Base-by-base conservation (phyloP, 1,140 invertebrate species). In the Meloidogyne chitwoodi region DNA sequence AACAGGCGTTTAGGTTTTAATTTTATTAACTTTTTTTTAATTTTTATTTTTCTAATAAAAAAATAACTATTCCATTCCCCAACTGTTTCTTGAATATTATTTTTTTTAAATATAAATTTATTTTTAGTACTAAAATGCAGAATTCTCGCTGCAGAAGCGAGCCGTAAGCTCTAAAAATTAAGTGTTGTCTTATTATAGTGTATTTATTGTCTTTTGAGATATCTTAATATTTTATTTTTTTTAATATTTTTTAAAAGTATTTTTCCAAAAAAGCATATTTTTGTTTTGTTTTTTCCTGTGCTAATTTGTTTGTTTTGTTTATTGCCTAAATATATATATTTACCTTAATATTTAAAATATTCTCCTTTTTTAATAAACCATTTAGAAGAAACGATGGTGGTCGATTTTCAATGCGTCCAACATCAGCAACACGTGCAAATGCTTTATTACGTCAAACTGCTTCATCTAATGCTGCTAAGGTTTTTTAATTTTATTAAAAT, bases 381-480 rank as follows among this genome's bases (percentile, higher is more conserved):
- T 82, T 72, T 73, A 82, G 81, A 38, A 56, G 81, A 26, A 70
- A 24, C 22, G 81, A 82, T 76, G 81, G 81, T 11, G 81, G 81
- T n/a, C 82, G 81, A 27, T 82, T 82, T 67, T 82, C 81, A 10
- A 82, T 82, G 81, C 79, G 81, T n/a, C 62, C n/a, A 11, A 12
- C 76, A 24, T 27, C 38, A n/a, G 41, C 38, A 12, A 34, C 63
- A 34, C 41, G 44, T 22, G 34, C 68, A 24, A 79, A 34, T 27
- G 27, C 66, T 31, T 11, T n/a, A 19, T 56, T 56, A 56, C 19
- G 48, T 8, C 38, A 73, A 27, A 62, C 56, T 29, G 24, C 26
- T 26, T 75, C 44, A 26, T 41, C 26, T 41, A 64, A 38, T 24
- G 56, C 77, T 81, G 76, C 27, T 26, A 79, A 65, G n/a, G 81